Percentiles rank a stretch among this genome's conserved stretches.
Conservation (phyloP, 2,888 invertebrate species). For the Lochmaea capreae region DNA sequence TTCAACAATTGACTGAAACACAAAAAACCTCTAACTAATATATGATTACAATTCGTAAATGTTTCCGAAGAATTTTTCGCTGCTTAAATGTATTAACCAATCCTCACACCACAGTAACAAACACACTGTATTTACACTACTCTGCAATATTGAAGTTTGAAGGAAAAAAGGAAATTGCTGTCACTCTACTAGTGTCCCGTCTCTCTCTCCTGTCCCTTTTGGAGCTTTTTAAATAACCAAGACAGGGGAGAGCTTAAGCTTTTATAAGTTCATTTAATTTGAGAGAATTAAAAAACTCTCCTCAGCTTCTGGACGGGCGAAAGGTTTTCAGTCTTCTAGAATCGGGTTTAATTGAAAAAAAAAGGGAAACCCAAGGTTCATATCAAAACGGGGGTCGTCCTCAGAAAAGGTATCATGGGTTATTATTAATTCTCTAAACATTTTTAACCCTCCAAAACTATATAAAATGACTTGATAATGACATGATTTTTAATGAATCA, state of each 20-base stretch:
- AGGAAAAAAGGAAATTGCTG: slow-evolving; percentile 41
- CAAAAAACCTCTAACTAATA: neutral
- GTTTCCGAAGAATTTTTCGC: slow-evolving; percentile 1
- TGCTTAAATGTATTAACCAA: slow-evolving; percentile 23
- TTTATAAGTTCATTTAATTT: slow-evolving; percentile 27
- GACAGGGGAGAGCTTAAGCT: slow-evolving; percentile 24
- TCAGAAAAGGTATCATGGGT: too few relatives aligned
- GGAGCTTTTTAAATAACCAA: slow-evolving; percentile 27
- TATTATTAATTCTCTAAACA: too few relatives aligned
- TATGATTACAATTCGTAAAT: slow-evolving; percentile 4
- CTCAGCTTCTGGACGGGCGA: slow-evolving; percentile 1
- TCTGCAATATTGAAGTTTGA: slow-evolving; percentile 43
- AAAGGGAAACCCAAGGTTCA: too few relatives aligned
- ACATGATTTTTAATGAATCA: neutral
- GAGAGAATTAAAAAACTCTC: slow-evolving; percentile 26
- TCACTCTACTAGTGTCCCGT: slow-evolving; percentile 31
- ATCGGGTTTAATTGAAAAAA: too few relatives aligned
- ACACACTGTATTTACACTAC: slow-evolving; percentile 44
- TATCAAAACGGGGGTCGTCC: too few relatives aligned
- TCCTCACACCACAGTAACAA: slow-evolving; percentile 28
- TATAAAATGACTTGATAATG: too few relatives aligned
- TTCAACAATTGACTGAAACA: too few relatives aligned
- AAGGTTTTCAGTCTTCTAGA: too few relatives aligned
- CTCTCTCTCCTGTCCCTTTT: slow-evolving; percentile 18
- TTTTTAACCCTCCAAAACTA: too few relatives aligned